phyloP scores from a whole-genome alignment of 2,797 vertebrate genomes.

The Hipposideros larvatus region DNA sequence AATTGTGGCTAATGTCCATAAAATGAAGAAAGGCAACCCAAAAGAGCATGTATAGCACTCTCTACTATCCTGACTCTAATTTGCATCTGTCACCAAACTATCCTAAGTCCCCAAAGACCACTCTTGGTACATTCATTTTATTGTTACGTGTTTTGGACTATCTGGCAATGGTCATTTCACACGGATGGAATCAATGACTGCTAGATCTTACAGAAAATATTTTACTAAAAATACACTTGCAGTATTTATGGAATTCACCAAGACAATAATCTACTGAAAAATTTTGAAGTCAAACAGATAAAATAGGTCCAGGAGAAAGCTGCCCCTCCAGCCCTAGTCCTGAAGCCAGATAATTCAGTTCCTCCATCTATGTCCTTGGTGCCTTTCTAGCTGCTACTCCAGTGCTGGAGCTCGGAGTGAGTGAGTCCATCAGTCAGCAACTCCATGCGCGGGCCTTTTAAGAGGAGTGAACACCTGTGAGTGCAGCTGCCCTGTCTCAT shows the following conservation, averaged over 20 bases:
- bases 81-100: neutral
- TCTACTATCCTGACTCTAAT: neutral
- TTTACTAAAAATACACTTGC: neutral
- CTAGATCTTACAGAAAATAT: conserved; percentile 5
- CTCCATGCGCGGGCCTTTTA: too few relatives aligned
- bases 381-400: too few relatives aligned
- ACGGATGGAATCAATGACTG: neutral
- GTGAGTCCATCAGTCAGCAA: too few relatives aligned
- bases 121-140: neutral
- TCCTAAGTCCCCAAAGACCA: neutral
- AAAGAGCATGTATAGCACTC: neutral
- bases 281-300: conserved; percentile 1
- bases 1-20: neutral
- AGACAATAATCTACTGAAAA: conserved; percentile 14
- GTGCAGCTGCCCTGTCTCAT: too few relatives aligned
- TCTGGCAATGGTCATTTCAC: neutral
- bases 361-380: too few relatives aligned
- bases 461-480: too few relatives aligned
- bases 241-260: neutral
- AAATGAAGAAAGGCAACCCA: neutral
- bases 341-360: too few relatives aligned
- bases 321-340: too few relatives aligned
- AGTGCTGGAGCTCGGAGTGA: too few relatives aligned
- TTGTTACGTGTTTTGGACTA: neutral
- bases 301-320: neutral